Evolutionary conservation across 2,888 invertebrate genomes (phyloP).

Genomic region (Boloria selene): DNA sequence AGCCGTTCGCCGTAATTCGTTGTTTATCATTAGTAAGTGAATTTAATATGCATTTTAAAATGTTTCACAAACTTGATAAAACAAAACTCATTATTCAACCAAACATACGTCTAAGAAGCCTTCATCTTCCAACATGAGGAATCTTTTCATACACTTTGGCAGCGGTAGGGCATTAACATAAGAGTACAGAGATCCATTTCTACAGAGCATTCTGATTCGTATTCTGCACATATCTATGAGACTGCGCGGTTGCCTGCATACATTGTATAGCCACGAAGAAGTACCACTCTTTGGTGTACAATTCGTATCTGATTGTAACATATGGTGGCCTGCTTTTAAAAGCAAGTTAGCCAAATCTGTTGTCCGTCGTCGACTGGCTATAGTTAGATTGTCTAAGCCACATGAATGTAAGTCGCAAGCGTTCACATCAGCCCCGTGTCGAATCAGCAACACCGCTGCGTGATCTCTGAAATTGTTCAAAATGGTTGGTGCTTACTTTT

Average conservation of each 20-base stretch:
- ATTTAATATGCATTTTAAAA: too few species aligned
- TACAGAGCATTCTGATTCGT: constrained; percentile 65
- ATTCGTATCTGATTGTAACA: constrained; percentile 41
- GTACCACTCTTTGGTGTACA: constrained; percentile 50
- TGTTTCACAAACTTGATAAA: neutral
- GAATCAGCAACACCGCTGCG: constrained; percentile 81
- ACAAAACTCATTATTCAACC: neutral
- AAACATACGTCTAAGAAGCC: constrained; percentile 29
- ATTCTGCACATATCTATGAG: constrained; percentile 83
- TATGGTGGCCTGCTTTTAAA: constrained; percentile 68
- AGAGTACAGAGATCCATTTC: constrained; percentile 60
- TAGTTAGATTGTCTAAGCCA: constrained; percentile 79
- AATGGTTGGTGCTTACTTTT: too few species aligned
- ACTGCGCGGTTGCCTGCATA: constrained; percentile 73
- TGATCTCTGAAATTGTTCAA: constrained; percentile 61
- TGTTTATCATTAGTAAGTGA: too few species aligned
- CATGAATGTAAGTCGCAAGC: constrained; percentile 80
- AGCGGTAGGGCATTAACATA: constrained; percentile 73
- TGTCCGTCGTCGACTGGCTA: constrained; percentile 71
- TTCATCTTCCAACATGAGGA: constrained; percentile 82
- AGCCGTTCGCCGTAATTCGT: too few species aligned
- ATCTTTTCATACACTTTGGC: constrained; percentile 80
- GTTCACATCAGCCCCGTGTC: constrained; percentile 85
- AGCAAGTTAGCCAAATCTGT: constrained; percentile 61
- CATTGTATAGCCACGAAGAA: constrained; percentile 67